Base-by-base conservation (phyloP, 2,113 vertebrate species). In the Equus przewalskii region DNA sequence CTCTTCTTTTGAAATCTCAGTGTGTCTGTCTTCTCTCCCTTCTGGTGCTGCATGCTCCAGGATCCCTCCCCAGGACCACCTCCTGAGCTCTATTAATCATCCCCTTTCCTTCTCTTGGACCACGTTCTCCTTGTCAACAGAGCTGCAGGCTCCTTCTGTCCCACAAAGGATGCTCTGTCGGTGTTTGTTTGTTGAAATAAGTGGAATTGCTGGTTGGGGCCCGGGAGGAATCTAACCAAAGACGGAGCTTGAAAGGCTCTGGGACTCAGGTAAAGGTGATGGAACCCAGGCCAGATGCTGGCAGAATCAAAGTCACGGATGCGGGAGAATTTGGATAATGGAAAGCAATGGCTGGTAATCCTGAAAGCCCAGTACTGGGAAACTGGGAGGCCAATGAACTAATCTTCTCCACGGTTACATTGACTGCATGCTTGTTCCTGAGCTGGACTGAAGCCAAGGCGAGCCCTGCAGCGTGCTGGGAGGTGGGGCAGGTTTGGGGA, bases 101-200 rank as follows among this genome's bases (percentile, higher is more conserved):
- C 51, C 60, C 30, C 28, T 90, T 73, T 76, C 54, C 56, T 44
- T 82, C 33, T 67, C 70, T 24, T 83, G 64, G 19, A 49, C 56
- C 36, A 26, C 56, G 73, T 30, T 64, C 56, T 89, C 67, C 85
- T 36, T 24, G 14, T 80, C 49, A 51, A 21, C 60, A 87, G 64
- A 90, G 73, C 73, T 51, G 82, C 86, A 58, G 58, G 19, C 21
- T 89, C 73, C 49, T 94, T 24, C 5, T 92, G 67, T 13, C 19
- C 11, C 79, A 69, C 56, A 70, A 72, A 82, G 13, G n/a, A 89
- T 49, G 54, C 18, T 72, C 78, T 54, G 62, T 14, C 6, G 15
- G 41, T 73, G 62, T 87, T 90, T 73, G 56, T 87, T 90, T 60
- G 64, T 54, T 14, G 4, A 92, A 96, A 82, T 73, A 82, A 89